Conservation (phyloP, 2,797 vertebrate species). For the Threskiornis aethiopicus region DNA sequence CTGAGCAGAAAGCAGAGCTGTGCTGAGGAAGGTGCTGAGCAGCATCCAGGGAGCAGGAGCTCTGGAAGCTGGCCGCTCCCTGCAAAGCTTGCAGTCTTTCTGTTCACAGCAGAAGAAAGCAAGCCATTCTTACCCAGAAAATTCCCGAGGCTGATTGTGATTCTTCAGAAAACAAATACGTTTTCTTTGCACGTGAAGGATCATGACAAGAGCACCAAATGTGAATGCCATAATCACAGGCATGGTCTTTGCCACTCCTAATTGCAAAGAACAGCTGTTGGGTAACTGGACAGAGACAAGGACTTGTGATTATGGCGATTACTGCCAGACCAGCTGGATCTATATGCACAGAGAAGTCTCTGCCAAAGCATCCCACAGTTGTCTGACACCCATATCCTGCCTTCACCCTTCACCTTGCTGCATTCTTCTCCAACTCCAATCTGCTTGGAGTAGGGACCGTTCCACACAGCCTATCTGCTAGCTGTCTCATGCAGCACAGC, state of each 20-base stretch:
- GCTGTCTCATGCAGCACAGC: not conserved
- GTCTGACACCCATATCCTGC: too few species aligned
- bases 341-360: not conserved
- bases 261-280: not conserved
- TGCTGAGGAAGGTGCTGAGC: not conserved
- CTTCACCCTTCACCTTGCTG: not conserved
- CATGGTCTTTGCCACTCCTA: not conserved
- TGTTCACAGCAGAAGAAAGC: not conserved
- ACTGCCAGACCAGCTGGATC: not conserved
- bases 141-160: not conserved
- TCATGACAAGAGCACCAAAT: not conserved
- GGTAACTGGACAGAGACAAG: accelerated
- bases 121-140: not conserved
- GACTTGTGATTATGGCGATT: not conserved
- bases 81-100: not conserved
- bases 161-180: not conserved
- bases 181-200: not conserved
- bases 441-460: accelerated
- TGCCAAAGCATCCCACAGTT: not conserved
- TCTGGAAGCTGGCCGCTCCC: not conserved
- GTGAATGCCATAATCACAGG: not conserved
- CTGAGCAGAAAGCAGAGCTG: not conserved
- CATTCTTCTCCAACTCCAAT: accelerated
- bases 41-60: not conserved
- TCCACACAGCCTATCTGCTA: not conserved